Conservation (phyloP, 2,113 vertebrate genomes). For the Hemicordylus capensis region DNA sequence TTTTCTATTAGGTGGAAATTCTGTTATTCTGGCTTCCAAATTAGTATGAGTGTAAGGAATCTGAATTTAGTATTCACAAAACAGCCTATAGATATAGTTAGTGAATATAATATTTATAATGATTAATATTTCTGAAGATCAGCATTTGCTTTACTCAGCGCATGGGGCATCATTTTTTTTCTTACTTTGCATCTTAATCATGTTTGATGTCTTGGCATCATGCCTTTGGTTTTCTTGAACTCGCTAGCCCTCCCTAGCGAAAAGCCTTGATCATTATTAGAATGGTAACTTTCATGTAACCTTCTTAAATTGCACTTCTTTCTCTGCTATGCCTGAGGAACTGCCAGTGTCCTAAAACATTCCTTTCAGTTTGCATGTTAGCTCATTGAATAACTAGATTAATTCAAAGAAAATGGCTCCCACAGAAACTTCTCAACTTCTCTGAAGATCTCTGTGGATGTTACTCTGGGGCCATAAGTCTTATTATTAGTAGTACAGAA, state of each 20-base stretch:
- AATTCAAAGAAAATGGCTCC: conserved; percentile 1
- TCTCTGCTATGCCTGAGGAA: neutral
- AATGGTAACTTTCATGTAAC: neutral
- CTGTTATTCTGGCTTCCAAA: neutral
- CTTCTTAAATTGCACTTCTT: neutral
- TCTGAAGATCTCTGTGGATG: neutral
- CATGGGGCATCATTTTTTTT: neutral
- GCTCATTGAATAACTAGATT: conserved; percentile 18
- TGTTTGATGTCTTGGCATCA: neutral
- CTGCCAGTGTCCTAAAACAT: neutral
- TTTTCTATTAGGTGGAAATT: neutral
- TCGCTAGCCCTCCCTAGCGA: neutral
- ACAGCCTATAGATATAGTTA: neutral
- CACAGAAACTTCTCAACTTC: neutral
- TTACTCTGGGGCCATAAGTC: neutral
- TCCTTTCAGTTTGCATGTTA: neutral
- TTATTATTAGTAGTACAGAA: conserved; percentile 15
- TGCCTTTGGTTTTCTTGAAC: neutral
- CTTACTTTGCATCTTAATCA: neutral
- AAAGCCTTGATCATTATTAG: conserved; percentile 4
- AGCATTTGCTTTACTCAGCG: neutral
- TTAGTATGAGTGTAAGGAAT: neutral
- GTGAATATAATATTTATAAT: neutral
- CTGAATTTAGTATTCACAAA: neutral
- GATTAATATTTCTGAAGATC: neutral